Evolutionary conservation across 2,113 vertebrate genomes (phyloP).

Genomic region (Tamias sibiricus): DNA sequence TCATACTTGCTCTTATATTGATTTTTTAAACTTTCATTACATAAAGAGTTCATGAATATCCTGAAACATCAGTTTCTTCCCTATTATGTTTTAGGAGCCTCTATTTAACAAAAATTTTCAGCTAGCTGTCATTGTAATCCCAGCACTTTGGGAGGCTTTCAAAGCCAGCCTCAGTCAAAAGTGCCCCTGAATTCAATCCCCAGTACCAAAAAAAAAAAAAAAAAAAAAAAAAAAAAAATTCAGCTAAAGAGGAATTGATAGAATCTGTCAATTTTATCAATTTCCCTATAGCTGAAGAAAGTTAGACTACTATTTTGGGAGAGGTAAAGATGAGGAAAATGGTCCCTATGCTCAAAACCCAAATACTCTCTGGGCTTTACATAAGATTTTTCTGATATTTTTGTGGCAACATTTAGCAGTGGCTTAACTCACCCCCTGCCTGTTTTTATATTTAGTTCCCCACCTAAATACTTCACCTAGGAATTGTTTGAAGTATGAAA

Average conservation of each 20-base stretch:
- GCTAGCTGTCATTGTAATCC: too few species aligned
- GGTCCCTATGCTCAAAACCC: not conserved
- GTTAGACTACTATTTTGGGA: not conserved
- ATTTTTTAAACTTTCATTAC: conserved; percentile 18
- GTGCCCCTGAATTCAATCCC: too few species aligned
- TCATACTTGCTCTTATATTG: not conserved
- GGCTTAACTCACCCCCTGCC: not conserved
- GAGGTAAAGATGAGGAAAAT: not conserved
- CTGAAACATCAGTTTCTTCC: not conserved
- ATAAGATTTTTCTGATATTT: not conserved
- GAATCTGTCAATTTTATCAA: not conserved
- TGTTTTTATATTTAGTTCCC: not conserved
- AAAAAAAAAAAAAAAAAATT: too few species aligned
- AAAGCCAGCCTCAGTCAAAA: too few species aligned
- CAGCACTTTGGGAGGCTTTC: too few species aligned
- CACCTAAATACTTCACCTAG: not conserved
- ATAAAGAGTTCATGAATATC: not conserved
- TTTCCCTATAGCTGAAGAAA: not conserved
- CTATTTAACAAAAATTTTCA: too few species aligned
- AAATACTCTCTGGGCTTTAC: not conserved
- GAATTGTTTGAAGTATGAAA: conserved; percentile 34
- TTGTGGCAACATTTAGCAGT: not conserved
- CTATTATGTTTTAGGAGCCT: not conserved
- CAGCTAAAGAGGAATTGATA: not conserved
- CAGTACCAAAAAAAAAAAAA: too few species aligned